Percentiles rank a stretch among this genome's conserved stretches.
phyloP scores from a whole-genome alignment of 2,888 invertebrate species.

The Pseudococcus viburni region DNA sequence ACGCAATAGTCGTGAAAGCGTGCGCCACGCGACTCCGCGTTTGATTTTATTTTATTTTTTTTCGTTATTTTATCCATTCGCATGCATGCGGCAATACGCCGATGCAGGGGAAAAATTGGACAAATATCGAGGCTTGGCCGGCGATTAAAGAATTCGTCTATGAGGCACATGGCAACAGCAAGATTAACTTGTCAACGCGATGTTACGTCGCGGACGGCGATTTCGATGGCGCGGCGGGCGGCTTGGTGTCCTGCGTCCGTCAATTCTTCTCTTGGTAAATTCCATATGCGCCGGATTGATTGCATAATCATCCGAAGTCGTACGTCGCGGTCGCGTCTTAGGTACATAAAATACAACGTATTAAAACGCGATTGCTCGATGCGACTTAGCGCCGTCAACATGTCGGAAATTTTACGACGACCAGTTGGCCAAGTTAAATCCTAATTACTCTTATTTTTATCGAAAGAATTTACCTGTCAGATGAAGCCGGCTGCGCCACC shows the following conservation, averaged over 20 bases:
- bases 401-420: constrained; percentile 62
- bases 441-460: constrained; percentile 56
- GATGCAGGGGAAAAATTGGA: not conserved
- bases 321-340: not conserved
- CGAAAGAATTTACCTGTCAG: constrained; percentile 56
- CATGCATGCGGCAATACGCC: not conserved
- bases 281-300: not conserved
- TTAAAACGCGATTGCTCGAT: constrained; percentile 37
- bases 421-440: constrained; percentile 51
- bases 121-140: constrained; percentile 9
- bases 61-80: constrained; percentile 29
- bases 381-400: constrained; percentile 23
- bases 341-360: constrained; percentile 10
- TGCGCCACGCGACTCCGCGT: constrained; percentile 63
- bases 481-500: not conserved
- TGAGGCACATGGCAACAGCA: not conserved
- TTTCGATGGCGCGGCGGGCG: not conserved
- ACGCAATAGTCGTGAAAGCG: constrained; percentile 59
- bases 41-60: constrained; percentile 48
- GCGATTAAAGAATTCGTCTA: not conserved
- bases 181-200: constrained; percentile 34
- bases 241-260: not conserved
- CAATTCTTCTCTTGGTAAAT: not conserved
- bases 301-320: not conserved
- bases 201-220: not conserved